Base-by-base conservation (phyloP, 92 coral and sea anemone genomes). In the Palythoa grandiflora region DNA sequence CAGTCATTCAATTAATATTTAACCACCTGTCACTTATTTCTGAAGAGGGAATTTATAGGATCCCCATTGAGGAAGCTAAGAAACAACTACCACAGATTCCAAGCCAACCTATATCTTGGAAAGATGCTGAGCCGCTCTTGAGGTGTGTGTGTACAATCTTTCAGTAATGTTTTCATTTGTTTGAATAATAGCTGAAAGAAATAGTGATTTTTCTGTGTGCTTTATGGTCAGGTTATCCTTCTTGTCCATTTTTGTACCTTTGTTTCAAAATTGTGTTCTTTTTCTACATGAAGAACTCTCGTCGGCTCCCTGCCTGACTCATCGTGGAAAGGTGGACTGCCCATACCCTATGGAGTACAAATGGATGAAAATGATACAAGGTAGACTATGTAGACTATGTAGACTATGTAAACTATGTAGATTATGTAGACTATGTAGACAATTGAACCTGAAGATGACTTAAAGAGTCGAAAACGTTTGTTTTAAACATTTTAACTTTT, bases 71-170 rank as follows among this genome's bases (percentile, higher is more conserved):
- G 19, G 93, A 93, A 35, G 94, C 95, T 51, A 88, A 91, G 87
- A 87, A 95, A 65, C 84, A 84, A 1, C 87, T 95, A 17, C 98
- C 98, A 10, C 94, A 88, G 89, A 95, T 95, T 79, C 98, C 94
- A 12, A 85, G 91, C 15, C 96, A 93, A 15, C 96, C 98, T 2
- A 93, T 95, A 83, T 92, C 96, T 14, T 95, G 93, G 73, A 75
- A 87, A 38, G 98, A 95, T 63, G 96, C 94, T 3, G 92, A 88
- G 60, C 96, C 95, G 2, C 91, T 95, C 38, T 78, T 95, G 38
- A 91, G 93, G 98, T 95, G 87, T 63, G 28, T n/a, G 4, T 3
- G 20, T n/a, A 61, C 20, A 17, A 11, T 8, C 61, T 0, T 55
- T 55, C 6, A 44, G 7, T 8, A 44, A 4, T 44, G 50, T 3